phyloP scores from a whole-genome alignment of 2,888 invertebrate genomes.

The Physocephala rufipes region DNA sequence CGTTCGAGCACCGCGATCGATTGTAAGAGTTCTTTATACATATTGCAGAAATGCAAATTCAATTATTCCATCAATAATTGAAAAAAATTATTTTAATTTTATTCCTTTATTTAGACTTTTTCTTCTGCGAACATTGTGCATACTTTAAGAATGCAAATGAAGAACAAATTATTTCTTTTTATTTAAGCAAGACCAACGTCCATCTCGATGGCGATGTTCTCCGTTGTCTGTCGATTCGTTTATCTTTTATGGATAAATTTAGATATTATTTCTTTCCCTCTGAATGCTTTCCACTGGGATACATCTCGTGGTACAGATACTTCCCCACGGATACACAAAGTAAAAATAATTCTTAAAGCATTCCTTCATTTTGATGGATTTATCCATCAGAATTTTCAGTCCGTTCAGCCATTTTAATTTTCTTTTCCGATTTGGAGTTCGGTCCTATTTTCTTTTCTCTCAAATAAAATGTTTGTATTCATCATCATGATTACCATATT shows the following conservation, averaged over 20 bases:
- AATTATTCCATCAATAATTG: constrained; percentile 36
- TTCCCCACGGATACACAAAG: too few species aligned
- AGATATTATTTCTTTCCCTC: too few species aligned
- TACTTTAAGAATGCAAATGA: neutral
- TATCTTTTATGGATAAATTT: constrained; percentile 8
- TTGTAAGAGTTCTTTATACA: neutral
- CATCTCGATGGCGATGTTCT: neutral
- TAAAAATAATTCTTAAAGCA: too few species aligned
- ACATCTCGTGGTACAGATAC: too few species aligned
- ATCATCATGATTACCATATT: too few species aligned
- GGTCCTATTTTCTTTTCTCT: too few species aligned
- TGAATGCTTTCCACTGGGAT: too few species aligned
- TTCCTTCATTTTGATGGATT: too few species aligned
- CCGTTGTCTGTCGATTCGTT: neutral
- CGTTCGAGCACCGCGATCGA: neutral
- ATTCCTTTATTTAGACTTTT: neutral
- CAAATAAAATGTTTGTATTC: too few species aligned
- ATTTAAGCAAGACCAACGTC: neutral
- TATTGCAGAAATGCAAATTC: constrained; percentile 28
- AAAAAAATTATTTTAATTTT: constrained; percentile 5
- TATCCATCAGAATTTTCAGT: too few species aligned
- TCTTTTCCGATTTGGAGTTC: too few species aligned
- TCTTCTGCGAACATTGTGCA: neutral
- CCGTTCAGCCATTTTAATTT: too few species aligned
- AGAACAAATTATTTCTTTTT: constrained; percentile 7